Evolutionary conservation across 1,140 invertebrate genomes (phyloP), one percentile per base, ranked within the genome.

Genomic region (Venustaconcha ellipsiformis): DNA sequence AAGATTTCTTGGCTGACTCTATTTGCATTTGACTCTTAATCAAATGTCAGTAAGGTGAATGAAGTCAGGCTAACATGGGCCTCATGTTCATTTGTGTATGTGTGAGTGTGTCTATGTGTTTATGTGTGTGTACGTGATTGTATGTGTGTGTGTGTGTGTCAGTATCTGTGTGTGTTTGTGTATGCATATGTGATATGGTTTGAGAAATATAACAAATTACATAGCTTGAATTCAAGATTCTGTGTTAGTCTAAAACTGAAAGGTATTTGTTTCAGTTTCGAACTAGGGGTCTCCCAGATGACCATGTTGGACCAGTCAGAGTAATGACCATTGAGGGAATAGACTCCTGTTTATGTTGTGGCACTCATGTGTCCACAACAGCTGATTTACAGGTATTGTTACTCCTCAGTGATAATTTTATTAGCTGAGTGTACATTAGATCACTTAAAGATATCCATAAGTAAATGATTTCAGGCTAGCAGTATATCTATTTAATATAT

Each of bases 311-410:
- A 0, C 91, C 92, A 57, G 93, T 95, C 12, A 88, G 95, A 69
- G 92, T 96, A 11, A 92, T 96, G n/a, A 92, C 91, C 57, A 90
- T 90, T 62, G 83, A 90, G 56, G 88, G 83, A 5, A 86, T 96
- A 63, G 95, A 96, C 79, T 92, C 92, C 57, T 95, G 95, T 83
- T 93, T 96, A 92, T 96, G 95, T 88, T 96, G 95, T 90, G 95
- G 95, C 26, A 96, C 95, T 1, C 95, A 96, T 90, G 94, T 96
- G 3, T 91, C 91, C 5, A 95, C 95, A 89, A 89, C 95, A 57
- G 92, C 92, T 78, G 94, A 96, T 85, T 89, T 96, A 63, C 95
- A 96, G 92, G 92, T 92, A 82, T 66, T 70, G 59, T 67, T 15
- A 6, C 26, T 57, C 30, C 64, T 26, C 56, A 37, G 23, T 67